Conservation (phyloP, 2,113 vertebrate species). For the Hyaena hyaena region DNA sequence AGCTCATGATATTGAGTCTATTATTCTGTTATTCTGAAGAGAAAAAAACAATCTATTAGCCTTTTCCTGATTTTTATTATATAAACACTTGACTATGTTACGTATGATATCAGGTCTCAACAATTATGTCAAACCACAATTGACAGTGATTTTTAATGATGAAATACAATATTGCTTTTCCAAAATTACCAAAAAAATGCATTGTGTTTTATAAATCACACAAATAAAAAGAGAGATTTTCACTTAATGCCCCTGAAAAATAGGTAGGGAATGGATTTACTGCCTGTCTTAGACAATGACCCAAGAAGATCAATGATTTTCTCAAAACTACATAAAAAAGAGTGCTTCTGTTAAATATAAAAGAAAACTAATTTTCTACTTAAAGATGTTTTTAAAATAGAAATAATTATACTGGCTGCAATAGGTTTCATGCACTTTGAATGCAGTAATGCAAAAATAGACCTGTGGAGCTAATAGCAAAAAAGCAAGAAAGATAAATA, state of each 20-base stretch:
- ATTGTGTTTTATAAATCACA: background rate
- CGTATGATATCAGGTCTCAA: background rate
- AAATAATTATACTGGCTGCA: background rate
- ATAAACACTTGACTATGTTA: background rate
- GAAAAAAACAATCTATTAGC: background rate
- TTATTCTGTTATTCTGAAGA: background rate
- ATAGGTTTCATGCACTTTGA: background rate
- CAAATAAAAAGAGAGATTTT: background rate
- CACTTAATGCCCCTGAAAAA: background rate
- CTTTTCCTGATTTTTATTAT: background rate
- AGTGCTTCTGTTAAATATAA: background rate
- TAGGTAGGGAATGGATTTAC: background rate
- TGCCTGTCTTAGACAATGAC: background rate
- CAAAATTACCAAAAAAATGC: background rate
- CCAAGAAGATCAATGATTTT: background rate
- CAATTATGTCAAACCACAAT: background rate
- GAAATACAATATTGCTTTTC: slow-evolving; percentile 11
- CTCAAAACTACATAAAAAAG: background rate
- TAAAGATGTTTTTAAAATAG: slow-evolving; percentile 5
- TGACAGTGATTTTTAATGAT: background rate
- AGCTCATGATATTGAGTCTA: background rate
- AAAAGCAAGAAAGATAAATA: slow-evolving; percentile 9
- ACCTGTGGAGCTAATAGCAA: background rate
- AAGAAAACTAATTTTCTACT: background rate
- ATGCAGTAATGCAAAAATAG: background rate